Conservation (phyloP, 2,797 vertebrate genomes). For the Toxotes lorentzi region DNA sequence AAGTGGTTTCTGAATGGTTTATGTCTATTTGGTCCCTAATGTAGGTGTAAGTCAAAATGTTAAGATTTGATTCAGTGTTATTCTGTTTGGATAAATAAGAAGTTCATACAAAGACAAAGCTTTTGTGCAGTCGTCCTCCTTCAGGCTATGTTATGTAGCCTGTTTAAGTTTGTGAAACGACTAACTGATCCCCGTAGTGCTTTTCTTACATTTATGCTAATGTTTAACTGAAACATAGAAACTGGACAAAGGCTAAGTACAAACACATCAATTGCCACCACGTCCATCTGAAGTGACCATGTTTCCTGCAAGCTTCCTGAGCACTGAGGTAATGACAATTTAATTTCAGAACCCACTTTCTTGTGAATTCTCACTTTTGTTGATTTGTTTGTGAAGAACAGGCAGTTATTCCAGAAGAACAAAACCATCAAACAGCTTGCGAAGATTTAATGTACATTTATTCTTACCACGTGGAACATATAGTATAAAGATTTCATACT, state of each 20-base stretch:
- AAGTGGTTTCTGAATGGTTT: background rate
- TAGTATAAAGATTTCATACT: constrained; percentile 99
- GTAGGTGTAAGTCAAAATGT: background rate
- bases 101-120: background rate
- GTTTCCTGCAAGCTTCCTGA: background rate
- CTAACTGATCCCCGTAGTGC: background rate
- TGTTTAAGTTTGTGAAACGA: background rate
- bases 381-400: constrained; percentile 12
- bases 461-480: constrained; percentile 99
- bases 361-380: background rate
- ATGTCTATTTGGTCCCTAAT: background rate
- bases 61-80: background rate
- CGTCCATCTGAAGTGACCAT: background rate
- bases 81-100: background rate
- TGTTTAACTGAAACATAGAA: background rate
- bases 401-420: constrained; percentile 64
- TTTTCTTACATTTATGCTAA: background rate
- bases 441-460: constrained; percentile 99
- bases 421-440: constrained; percentile 98
- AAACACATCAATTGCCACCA: background rate
- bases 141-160: background rate
- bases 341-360: background rate
- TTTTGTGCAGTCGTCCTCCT: background rate
- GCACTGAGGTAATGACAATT: background rate
- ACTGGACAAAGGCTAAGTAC: background rate